Evolutionary conservation across 2,797 vertebrate species (phyloP).

Genomic region (Premnoplex brunnescens): DNA sequence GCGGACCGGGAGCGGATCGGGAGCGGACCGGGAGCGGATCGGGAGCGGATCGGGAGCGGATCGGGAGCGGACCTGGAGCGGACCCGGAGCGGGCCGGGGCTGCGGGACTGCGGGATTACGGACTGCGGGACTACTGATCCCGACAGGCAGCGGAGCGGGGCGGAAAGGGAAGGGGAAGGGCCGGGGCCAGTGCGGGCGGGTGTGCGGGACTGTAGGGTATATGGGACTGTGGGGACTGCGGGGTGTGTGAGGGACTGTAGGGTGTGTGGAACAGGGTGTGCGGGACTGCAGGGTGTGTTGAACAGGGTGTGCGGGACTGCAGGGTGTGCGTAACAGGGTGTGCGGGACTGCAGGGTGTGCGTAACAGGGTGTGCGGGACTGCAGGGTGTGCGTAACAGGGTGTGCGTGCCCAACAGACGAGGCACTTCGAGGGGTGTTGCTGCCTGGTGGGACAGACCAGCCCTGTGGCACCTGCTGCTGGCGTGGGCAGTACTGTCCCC

Average conservation of each 20-base stretch:
- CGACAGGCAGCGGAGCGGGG: not conserved
- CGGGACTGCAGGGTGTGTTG: not conserved
- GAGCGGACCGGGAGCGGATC: not conserved
- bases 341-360: not conserved
- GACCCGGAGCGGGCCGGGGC: not conserved
- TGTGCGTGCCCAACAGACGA: not conserved
- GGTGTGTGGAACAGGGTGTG: not conserved
- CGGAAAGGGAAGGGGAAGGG: not conserved
- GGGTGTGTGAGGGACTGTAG: no score
- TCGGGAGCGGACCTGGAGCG: not conserved
- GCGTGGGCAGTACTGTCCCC: accelerated
- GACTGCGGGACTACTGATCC: not conserved
- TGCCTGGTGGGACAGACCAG: not conserved
- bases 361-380: not conserved
- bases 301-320: not conserved
- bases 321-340: not conserved
- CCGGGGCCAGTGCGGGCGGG: no score
- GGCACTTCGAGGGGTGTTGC: not conserved
- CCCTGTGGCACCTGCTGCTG: not conserved
- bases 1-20: not conserved
- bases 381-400: not conserved
- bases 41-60: no score
- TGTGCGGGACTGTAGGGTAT: not conserved
- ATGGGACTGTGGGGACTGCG: no score
- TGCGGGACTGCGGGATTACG: not conserved